Base-by-base conservation (phyloP, 2,113 vertebrate genomes). In the Xenopus laevis region DNA sequence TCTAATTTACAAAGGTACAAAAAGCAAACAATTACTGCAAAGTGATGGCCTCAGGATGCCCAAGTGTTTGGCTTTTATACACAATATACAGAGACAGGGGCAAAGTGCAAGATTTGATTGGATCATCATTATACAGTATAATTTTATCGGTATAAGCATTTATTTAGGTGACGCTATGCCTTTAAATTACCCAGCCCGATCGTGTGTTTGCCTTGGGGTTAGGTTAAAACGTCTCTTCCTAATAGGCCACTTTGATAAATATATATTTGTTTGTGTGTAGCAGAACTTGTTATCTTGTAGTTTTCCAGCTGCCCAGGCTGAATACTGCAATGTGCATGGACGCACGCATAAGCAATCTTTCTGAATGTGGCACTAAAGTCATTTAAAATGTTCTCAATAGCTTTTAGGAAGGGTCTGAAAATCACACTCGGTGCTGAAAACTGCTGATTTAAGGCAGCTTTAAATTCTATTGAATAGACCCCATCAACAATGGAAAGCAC, bases 381-480 rank as follows among this genome's bases (percentile, higher is more conserved):
- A 76, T 76, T 76, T 69, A 76, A 76, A 69, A 63, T 63, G 58
- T 76, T 76, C 66, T 76, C 73, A 76, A 76, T 76, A 63, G 73
- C 73, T 76, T 76, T 76, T 76, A 76, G 73, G 65, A 64, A 52
- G 66, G 66, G 65, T 62, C 45, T 67, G 65, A 75, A 75, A 62
- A 75, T 67, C 72, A 75, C 72, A 75, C 72, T 75, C 23, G 16
- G 62, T 47, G 63, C 53, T 76, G 65, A 76, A 76, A 76, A 76
- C 58, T 76, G 73, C 73, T 76, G 73, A 76, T 69, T 76, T 76
- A 69, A 76, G 66, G 50, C 66, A 61, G 72, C 72, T 75, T 75
- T 68, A 68, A 75, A 75, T 75, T 75, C 57, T 57, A 76, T 57
- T 76, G 73, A 76, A 76, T 76, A 76, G 66, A 69, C 46, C 66